Percentiles rank a stretch among this genome's conserved stretches.
phyloP scores from a whole-genome alignment of 2,113 vertebrate genomes.

The Anthoscopus minutus region DNA sequence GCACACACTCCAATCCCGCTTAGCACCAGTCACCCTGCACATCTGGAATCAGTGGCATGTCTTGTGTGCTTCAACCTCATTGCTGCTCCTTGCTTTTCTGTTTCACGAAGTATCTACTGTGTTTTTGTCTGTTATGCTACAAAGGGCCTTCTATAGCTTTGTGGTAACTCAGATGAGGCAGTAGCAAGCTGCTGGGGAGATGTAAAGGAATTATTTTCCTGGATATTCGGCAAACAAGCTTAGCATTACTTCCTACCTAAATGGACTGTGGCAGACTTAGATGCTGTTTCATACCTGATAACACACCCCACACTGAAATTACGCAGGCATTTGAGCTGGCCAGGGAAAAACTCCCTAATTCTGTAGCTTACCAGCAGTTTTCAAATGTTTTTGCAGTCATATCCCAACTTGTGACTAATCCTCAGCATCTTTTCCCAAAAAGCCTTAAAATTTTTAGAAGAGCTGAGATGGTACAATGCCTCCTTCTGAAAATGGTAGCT shows the following conservation, averaged over 20 bases:
- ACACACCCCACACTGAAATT: neutral
- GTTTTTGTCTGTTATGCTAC: neutral
- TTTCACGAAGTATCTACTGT: accelerated
- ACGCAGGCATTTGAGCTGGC: neutral
- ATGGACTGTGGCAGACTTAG: neutral
- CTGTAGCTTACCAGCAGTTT: neutral
- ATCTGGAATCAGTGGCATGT: neutral
- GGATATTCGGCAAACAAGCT: neutral
- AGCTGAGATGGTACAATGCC: neutral
- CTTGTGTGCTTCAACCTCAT: neutral
- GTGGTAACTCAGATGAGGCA: neutral
- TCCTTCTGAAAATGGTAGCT: neutral
- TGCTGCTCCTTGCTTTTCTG: neutral
- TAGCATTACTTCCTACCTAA: neutral
- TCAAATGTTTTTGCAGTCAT: neutral
- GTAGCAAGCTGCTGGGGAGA: neutral
- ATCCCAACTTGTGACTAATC: neutral
- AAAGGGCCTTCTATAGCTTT: neutral
- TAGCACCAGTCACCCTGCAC: accelerated
- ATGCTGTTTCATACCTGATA: neutral
- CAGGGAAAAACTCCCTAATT: neutral
- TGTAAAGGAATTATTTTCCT: neutral
- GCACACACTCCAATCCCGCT: accelerated
- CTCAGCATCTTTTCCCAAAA: neutral
- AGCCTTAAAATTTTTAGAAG: neutral